A percentile compares a stretch with the other conserved stretches of the same genome.
Conservation (phyloP, 1,140 invertebrate species). For the Zaprionus vittiger region DNA sequence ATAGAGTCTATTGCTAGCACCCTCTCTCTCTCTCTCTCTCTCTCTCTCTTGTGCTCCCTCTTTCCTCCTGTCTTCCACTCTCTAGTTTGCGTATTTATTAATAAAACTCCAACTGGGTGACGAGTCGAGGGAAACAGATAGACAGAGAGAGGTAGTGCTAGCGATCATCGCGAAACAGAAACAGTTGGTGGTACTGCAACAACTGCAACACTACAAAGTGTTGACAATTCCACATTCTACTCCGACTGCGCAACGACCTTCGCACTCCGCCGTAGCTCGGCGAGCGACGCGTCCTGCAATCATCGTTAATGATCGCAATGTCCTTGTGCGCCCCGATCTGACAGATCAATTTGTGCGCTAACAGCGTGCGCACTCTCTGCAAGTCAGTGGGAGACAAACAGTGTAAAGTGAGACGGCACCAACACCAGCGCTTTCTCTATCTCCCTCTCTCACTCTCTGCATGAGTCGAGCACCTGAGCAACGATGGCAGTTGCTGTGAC, state of each 20-base stretch:
- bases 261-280: constrained; percentile 21
- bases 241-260: constrained; percentile 75
- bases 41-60: neutral
- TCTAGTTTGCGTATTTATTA: constrained; percentile 61
- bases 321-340: constrained; percentile 74
- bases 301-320: constrained; percentile 81
- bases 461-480: constrained; percentile 13
- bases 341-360: constrained; percentile 80
- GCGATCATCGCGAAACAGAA: constrained; percentile 56
- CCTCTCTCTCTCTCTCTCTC: neutral
- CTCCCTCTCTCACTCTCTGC: constrained; percentile 3
- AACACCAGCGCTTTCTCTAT: neutral
- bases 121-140: neutral
- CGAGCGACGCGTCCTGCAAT: constrained; percentile 55
- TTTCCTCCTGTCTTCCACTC: neutral
- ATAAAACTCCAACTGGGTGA: constrained; percentile 69
- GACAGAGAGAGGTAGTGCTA: constrained; percentile 12
- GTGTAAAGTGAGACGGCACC: neutral
- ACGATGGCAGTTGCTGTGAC: constrained; percentile 51
- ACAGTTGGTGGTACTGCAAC: constrained; percentile 67
- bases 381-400: neutral
- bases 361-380: constrained; percentile 60
- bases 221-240: constrained; percentile 59
- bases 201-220: constrained; percentile 56
- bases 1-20: constrained; percentile 4